A percentile compares a stretch with the other conserved stretches of the same genome.
Conservation (phyloP, 1,140 invertebrate species). For the Pseudoatta argentina region DNA sequence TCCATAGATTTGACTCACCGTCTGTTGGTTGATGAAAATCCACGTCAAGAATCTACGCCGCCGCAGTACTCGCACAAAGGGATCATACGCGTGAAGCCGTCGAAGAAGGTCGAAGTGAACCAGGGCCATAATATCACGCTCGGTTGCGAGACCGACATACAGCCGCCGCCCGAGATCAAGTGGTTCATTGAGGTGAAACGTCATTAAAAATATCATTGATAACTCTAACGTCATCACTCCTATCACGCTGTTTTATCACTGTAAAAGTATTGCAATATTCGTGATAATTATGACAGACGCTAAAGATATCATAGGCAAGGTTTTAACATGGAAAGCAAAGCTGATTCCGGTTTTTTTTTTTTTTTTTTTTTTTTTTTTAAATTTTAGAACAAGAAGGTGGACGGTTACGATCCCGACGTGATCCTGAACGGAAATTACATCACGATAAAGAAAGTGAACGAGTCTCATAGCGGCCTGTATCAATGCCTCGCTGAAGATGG, state of each 20-base stretch:
- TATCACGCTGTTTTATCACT: neutral
- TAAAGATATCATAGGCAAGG: neutral
- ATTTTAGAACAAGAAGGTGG: constrained; percentile 74
- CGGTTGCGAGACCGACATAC: constrained; percentile 64
- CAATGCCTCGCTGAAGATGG: constrained; percentile 79
- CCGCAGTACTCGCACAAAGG: constrained; percentile 42
- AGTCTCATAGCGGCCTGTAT: constrained; percentile 76
- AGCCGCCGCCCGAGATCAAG: constrained; percentile 67
- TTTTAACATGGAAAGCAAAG: neutral
- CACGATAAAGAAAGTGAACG: constrained; percentile 77
- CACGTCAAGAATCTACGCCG: neutral
- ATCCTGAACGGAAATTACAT: constrained; percentile 65
- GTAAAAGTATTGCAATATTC: neutral
- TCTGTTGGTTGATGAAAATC: constrained; percentile 63
- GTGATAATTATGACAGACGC: neutral
- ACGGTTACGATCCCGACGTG: constrained; percentile 30
- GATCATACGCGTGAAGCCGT: constrained; percentile 70
- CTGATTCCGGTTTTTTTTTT: neutral
- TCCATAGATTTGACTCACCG: constrained; percentile 68
- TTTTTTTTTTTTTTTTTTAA: neutral
- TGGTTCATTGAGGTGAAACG: constrained; percentile 79
- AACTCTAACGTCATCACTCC: neutral
- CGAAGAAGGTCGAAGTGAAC: constrained; percentile 55
- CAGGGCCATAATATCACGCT: constrained; percentile 67
- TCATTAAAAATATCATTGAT: constrained; percentile 12